phyloP scores from a whole-genome alignment of 2,797 vertebrate genomes.

The Caiman crocodilus region DNA sequence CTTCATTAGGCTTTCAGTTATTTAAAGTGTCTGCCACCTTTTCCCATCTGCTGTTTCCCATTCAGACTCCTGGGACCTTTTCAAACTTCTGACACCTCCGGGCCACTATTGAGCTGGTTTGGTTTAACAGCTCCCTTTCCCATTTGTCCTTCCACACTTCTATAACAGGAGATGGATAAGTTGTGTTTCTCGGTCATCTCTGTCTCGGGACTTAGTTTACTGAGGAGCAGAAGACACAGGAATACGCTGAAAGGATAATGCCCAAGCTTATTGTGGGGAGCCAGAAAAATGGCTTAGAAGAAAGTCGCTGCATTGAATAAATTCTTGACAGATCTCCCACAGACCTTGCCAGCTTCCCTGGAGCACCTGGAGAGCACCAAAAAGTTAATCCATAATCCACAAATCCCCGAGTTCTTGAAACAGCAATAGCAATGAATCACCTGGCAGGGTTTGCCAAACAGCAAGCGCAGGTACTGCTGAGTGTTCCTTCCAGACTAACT shows the following conservation, averaged over 20 bases:
- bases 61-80: neutral
- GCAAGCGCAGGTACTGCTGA: neutral
- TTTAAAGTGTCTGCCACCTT: neutral
- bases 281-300: neutral
- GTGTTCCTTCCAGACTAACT: neutral
- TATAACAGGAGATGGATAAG: neutral
- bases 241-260: neutral
- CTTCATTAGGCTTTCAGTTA: neutral
- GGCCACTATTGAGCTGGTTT: neutral
- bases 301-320: neutral
- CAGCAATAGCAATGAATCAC: neutral
- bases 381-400: neutral
- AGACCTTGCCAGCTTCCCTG: neutral
- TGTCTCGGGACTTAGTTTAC: neutral
- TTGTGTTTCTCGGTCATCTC: neutral
- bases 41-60: neutral
- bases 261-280: neutral
- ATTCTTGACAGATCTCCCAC: slow-evolving; percentile 8
- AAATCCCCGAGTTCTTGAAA: neutral
- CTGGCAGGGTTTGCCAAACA: neutral
- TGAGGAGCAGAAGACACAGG: neutral
- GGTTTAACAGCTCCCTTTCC: too few relatives aligned
- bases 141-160: neutral
- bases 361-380: neutral
- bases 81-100: neutral